Evolutionary conservation across 2,113 vertebrate species (phyloP).

Genomic region (Elgaria multicarinata): DNA sequence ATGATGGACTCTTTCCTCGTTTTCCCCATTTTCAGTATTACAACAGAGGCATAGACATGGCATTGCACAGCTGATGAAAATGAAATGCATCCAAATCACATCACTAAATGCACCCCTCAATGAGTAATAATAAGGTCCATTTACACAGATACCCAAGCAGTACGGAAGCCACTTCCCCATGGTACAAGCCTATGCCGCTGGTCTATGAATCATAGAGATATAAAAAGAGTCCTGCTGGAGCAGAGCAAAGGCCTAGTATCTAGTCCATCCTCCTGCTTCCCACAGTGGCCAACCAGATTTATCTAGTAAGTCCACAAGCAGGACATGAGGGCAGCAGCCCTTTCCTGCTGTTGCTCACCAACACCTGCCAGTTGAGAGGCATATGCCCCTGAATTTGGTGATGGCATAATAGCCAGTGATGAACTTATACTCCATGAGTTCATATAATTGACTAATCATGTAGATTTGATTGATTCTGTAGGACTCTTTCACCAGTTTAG

Average conservation of each 20-base stretch:
- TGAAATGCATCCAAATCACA: no score
- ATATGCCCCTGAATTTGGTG: neutral
- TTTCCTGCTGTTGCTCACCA: neutral
- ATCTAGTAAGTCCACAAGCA: neutral
- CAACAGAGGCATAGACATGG: neutral
- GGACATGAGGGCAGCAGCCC: neutral
- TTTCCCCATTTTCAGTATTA: conserved; percentile 50
- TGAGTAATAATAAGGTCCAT: neutral
- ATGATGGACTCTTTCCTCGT: conserved; percentile 52
- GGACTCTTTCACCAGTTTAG: neutral
- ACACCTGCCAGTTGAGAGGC: neutral
- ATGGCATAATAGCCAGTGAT: neutral
- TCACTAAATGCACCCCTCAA: conserved; percentile 2
- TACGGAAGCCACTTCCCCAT: neutral
- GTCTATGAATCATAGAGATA: neutral
- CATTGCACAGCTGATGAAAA: no score
- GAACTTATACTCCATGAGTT: neutral
- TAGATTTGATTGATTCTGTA: no score
- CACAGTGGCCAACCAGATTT: neutral
- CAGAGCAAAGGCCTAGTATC: neutral
- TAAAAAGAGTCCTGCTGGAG: neutral
- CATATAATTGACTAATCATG: neutral
- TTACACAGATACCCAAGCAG: neutral
- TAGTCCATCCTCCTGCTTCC: neutral
- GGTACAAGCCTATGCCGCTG: neutral